Evolutionary conservation across 2,113 vertebrate species (phyloP).

Genomic region (Zapus hudsonius): DNA sequence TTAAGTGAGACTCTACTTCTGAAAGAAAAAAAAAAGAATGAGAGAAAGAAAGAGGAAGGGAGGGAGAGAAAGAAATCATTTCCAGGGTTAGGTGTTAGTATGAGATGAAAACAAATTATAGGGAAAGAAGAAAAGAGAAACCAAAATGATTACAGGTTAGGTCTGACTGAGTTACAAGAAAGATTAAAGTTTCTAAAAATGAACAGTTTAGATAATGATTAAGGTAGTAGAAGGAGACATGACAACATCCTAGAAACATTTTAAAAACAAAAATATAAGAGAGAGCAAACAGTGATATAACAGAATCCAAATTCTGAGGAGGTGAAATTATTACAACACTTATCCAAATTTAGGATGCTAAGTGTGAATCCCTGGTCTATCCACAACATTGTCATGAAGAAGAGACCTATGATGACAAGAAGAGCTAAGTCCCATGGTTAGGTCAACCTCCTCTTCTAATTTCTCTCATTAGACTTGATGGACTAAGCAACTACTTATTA

Average conservation of each 20-base stretch:
- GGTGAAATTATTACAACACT: constrained; percentile 43
- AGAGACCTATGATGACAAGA: constrained; percentile 10
- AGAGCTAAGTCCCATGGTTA: background rate
- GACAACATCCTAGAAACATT: constrained; percentile 64
- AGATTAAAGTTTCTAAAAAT: constrained; percentile 75
- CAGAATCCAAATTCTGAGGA: background rate
- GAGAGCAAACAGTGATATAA: background rate
- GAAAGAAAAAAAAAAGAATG: too few species aligned
- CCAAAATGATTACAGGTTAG: constrained; percentile 66
- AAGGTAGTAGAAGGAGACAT: constrained; percentile 52
- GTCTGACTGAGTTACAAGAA: constrained; percentile 48
- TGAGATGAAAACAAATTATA: constrained; percentile 71
- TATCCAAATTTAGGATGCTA: constrained; percentile 38
- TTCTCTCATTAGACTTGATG: constrained; percentile 49
- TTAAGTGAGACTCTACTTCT: too few species aligned
- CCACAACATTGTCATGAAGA: background rate
- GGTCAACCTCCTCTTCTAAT: background rate
- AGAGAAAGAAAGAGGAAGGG: too few species aligned
- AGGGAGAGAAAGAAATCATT: constrained; percentile 55
- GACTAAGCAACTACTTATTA: constrained; percentile 30
- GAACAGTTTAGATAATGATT: constrained; percentile 59
- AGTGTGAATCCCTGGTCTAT: background rate
- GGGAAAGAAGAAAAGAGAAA: constrained; percentile 58
- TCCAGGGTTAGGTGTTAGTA: constrained; percentile 54
- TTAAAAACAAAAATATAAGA: constrained; percentile 58